Evolutionary conservation across 2,113 vertebrate species (phyloP), one percentile per base, ranked within the genome.

Genomic region (Diglossa brunneiventris): DNA sequence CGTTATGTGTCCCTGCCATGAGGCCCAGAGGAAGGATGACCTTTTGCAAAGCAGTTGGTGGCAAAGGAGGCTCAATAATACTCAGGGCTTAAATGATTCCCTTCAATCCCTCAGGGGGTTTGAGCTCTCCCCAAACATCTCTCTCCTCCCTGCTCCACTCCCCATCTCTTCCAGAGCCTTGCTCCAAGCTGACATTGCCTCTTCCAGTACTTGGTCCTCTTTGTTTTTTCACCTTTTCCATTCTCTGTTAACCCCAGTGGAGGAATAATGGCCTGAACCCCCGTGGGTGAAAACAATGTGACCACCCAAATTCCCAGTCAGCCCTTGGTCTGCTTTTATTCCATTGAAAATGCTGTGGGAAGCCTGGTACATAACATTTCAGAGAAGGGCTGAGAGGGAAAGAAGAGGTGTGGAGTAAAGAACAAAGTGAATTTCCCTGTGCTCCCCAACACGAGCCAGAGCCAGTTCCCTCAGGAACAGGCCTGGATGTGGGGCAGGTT

Each of bases 391-490:
- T 31, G 30, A 26, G 64, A 69, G 33, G 61, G 33, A 50, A 30
- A 59, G 44, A 5, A 58, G 37, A 67, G 42, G 31, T 1, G 7
- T 8, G 30, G 35, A 70, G 15, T 10, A 13, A 39, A 72, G 10
- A 13, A 8, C 16, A 0, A 13, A 35, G 6, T 0, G 1, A 2
- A 18, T 15, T 67, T 41, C 68, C 61, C 47, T 31, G 28, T 28
- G 55, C 33, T 74, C n/a, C 39, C 49, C 46, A 76, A 6, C 9
- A 6, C 0, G 4, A 3, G 24, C 31, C 39, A 50, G 16, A 41
- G 15, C 0, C 1, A 24, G 55, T 0, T 55, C 52, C 42, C 73
- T 27, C 18, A 6, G 82, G 35, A 27, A 5, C 2, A n/a, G 0
- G 0, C 21, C 30, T 8, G 62, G n/a, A 14, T 7, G 15, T 7